Base-by-base conservation (phyloP, 2,888 invertebrate genomes). In the Drosophila borealis region DNA sequence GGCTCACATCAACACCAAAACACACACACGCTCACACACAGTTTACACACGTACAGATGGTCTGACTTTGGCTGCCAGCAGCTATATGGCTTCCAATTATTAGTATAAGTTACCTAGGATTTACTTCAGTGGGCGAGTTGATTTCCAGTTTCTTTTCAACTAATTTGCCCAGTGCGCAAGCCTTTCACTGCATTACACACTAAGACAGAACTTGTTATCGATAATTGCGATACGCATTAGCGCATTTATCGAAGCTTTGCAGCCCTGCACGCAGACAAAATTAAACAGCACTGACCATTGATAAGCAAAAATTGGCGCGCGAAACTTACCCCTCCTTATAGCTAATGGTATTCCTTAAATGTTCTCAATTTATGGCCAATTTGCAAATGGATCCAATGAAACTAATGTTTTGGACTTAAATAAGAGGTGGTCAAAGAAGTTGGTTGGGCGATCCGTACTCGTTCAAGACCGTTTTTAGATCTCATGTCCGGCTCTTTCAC, bases 51-150 rank as follows among this genome's bases (percentile, higher is more conserved):
- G 9, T 33, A 19, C 41, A 5, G 29, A 34, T 13, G 14, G 42
- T 11, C 46, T 59, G n/a, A 33, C 14, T 42, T 17, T 62, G 46
- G 71, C 14, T 50, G 34, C 34, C 45, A 54, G 48, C 78, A 74
- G 17, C 19, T 76, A 14, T 65, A 64, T 56, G 76, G 76, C 74
- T 70, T 76, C 74, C 46, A 78, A 78, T 73, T 76, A 74, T 74
- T 61, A 76, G 74, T 62, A 59, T 66, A 53, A 76, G 70, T 84
- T 69, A 69, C 81, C 76, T 78, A 68, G 70, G 62, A 87, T 74
- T 81, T 81, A 77, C 87, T 87, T 70, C 66, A 65, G 60, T 65
- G 61, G 65, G 64, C 65, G 64, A 81, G 57, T 83, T 78, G 59
- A 68, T 56, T 80, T 70, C 73, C 75, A 76, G 70, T 78, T 76